A percentile compares a stretch with the other conserved stretches of the same genome.
phyloP scores from a whole-genome alignment of 2,113 vertebrate species.

The Plectropomus leopardus region DNA sequence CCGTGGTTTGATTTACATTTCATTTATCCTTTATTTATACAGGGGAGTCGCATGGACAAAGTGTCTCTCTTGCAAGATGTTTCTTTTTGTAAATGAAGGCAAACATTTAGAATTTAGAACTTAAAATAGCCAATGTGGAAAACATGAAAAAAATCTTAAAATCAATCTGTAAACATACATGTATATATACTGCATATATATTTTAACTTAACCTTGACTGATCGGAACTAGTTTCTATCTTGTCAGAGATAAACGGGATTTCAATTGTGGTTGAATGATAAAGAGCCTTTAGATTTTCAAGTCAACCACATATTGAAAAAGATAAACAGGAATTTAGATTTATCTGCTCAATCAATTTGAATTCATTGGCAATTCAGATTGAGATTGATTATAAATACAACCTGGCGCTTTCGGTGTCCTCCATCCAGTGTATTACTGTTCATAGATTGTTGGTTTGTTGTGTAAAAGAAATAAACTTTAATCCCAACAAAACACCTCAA shows the following conservation, averaged over 20 bases:
- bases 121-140: conserved; percentile 21
- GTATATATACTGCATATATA: no score
- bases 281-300: not conserved
- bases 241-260: conserved; percentile 44
- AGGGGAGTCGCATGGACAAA: conserved; percentile 61
- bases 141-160: not conserved
- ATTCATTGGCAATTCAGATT: conserved; percentile 49
- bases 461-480: conserved; percentile 61
- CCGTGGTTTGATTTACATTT: conserved; percentile 34
- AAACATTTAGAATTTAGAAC: conserved; percentile 9
- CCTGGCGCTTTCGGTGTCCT: conserved; percentile 36
- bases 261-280: conserved; percentile 56
- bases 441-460: conserved; percentile 6
- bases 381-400: conserved; percentile 13
- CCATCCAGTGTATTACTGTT: conserved; percentile 10
- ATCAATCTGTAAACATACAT: not conserved
- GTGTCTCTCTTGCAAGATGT: conserved; percentile 47
- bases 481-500: conserved; percentile 34
- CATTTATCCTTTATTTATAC: conserved; percentile 62
- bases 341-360: conserved; percentile 44
- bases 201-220: conserved; percentile 67
- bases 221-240: conserved; percentile 60
- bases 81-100: conserved; percentile 28
- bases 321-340: conserved; percentile 30
- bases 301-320: conserved; percentile 59